Evolutionary conservation across 2,888 invertebrate species (phyloP).

Genomic region (Aleiodes testaceus): DNA sequence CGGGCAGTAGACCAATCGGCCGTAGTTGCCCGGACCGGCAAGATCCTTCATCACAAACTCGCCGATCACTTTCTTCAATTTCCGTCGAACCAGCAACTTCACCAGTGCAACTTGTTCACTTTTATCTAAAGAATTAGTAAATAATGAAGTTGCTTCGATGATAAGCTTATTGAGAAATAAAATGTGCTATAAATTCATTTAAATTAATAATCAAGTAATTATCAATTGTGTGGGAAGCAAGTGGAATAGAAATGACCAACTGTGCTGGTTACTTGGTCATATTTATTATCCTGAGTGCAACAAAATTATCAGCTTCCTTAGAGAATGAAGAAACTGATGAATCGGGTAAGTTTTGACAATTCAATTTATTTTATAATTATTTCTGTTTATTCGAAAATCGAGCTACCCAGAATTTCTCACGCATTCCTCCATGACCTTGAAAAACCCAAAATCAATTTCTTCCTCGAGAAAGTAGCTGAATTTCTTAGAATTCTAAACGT

Average conservation of each 20-base stretch:
- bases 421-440: background rate
- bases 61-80: slow-evolving; percentile 20
- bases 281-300: slow-evolving; percentile 9
- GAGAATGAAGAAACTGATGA: slow-evolving; percentile 9
- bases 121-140: background rate
- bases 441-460: background rate
- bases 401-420: too few species aligned
- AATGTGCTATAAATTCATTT: too few species aligned
- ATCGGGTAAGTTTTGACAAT: slow-evolving; percentile 14
- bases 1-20: slow-evolving; percentile 37
- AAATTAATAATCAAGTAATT: background rate
- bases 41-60: slow-evolving; percentile 11
- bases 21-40: slow-evolving; percentile 27
- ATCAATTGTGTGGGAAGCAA: slow-evolving; percentile 1
- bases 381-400: too few species aligned
- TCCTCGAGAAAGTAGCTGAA: slow-evolving; percentile 8
- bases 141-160: too few species aligned
- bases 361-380: background rate
- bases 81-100: slow-evolving; percentile 2
- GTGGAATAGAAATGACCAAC: slow-evolving; percentile 1
- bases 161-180: too few species aligned
- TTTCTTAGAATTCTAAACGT: too few species aligned
- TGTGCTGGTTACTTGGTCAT: background rate
- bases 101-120: slow-evolving; percentile 8
- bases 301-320: background rate